phyloP scores from a whole-genome alignment of 2,797 vertebrate species.

The Cottoperca gobio region DNA sequence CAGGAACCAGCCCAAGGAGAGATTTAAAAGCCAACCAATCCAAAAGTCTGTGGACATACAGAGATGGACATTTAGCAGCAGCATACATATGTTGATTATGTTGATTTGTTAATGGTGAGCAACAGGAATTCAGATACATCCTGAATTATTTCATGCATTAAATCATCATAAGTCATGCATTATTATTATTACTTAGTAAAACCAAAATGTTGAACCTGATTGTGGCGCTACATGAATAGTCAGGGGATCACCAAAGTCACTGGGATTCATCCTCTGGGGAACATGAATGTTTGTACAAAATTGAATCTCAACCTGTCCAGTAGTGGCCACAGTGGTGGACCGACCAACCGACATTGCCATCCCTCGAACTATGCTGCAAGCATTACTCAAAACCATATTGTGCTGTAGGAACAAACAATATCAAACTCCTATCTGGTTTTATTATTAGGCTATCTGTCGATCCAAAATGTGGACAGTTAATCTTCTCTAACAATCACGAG shows the following conservation, averaged over 20 bases:
- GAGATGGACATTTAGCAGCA: too few species aligned
- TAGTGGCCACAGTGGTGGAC: not conserved
- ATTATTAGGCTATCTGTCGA: not conserved
- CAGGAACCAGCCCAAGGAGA: too few species aligned
- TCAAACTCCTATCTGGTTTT: not conserved
- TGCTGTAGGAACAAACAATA: not conserved
- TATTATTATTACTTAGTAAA: too few species aligned
- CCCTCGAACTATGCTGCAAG: too few species aligned
- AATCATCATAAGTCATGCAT: not conserved
- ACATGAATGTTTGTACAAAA: not conserved
- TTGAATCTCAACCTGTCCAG: not conserved
- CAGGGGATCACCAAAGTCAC: not conserved
- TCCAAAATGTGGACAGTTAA: not conserved
- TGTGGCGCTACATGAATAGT: not conserved
- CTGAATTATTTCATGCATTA: not conserved
- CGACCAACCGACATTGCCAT: not conserved
- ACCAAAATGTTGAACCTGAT: too few species aligned
- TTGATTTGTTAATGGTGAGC: not conserved
- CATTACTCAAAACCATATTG: not conserved
- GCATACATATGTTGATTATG: too few species aligned
- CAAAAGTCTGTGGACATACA: too few species aligned
- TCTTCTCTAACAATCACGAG: slow-evolving; percentile 2
- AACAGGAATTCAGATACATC: not conserved
- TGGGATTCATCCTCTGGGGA: not conserved
- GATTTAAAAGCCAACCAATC: too few species aligned